Conservation (phyloP, 1,140 invertebrate species). For the Drosophila punjabiensis region DNA sequence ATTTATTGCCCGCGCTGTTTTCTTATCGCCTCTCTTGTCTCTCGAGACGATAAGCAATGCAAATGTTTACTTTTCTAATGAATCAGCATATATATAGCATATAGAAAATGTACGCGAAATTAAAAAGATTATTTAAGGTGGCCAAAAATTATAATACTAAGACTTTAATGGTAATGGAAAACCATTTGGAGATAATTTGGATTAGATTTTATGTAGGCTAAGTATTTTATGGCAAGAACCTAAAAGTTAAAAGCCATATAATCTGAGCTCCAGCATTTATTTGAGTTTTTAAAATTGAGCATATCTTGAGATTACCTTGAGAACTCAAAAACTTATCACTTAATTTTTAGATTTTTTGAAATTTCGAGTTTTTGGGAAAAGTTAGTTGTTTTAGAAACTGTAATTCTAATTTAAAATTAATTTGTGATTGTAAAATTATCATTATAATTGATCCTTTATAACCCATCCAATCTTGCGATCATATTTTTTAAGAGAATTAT, state of each 20-base stretch:
- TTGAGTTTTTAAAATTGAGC: neutral
- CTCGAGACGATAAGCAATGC: slow-evolving; percentile 6
- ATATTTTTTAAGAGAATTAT: neutral
- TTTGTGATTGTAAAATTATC: neutral
- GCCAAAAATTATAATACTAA: neutral
- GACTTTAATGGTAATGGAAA: neutral
- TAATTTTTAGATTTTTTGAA: neutral
- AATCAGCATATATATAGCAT: neutral
- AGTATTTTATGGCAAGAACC: neutral
- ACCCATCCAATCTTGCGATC: too few relatives aligned
- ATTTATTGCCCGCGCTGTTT: slow-evolving; percentile 1
- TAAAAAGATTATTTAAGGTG: neutral
- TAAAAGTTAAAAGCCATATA: neutral
- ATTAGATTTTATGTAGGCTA: neutral
- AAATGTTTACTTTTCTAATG: slow-evolving; percentile 34
- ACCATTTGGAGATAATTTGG: neutral
- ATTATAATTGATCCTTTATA: neutral
- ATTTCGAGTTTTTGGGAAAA: neutral
- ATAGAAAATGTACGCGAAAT: neutral
- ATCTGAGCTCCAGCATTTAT: neutral
- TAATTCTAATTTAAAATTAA: neutral
- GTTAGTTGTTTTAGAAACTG: neutral
- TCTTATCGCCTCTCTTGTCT: slow-evolving; percentile 21
- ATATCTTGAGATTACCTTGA: neutral
- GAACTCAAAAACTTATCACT: neutral